Conservation (phyloP, 2,888 invertebrate species). For the Seira musarum region DNA sequence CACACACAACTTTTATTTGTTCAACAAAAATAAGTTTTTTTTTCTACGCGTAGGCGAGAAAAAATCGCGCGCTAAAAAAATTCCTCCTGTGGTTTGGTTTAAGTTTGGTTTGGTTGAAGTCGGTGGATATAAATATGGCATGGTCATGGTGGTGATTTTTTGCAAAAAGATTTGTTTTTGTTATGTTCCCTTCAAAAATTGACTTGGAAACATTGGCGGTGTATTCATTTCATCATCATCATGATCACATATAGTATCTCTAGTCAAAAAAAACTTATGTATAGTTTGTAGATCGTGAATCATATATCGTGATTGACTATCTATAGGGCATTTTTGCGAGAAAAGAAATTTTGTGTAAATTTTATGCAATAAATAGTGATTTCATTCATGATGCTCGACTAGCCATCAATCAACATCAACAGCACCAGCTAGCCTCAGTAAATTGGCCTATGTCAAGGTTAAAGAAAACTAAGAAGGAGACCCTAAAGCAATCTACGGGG, state of each 20-base stretch:
- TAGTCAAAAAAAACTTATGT: too few species aligned
- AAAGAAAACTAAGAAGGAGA: too few species aligned
- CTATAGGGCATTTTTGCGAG: not conserved
- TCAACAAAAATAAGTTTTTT: not conserved
- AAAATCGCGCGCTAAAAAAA: not conserved
- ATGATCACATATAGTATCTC: not conserved
- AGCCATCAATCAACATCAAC: too few species aligned
- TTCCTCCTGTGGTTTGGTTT: not conserved
- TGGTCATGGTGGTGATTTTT: not conserved
- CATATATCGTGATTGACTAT: too few species aligned
- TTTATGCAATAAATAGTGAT: too few species aligned
- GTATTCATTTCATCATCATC: too few species aligned
- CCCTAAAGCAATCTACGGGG: too few species aligned
- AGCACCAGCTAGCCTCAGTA: too few species aligned
- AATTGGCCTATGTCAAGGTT: too few species aligned
- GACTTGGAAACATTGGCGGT: not conserved
- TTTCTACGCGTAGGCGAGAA: not conserved
- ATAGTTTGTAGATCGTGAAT: not conserved
- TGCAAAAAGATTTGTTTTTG: not conserved
- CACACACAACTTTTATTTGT: conserved; percentile 1
- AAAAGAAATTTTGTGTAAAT: not conserved
- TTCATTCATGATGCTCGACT: too few species aligned
- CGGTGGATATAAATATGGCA: not conserved
- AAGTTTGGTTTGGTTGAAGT: too few species aligned
- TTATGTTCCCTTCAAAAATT: conserved; percentile 6